Evolutionary conservation across 2,888 invertebrate genomes (phyloP).

Genomic region (Xylota segnis): DNA sequence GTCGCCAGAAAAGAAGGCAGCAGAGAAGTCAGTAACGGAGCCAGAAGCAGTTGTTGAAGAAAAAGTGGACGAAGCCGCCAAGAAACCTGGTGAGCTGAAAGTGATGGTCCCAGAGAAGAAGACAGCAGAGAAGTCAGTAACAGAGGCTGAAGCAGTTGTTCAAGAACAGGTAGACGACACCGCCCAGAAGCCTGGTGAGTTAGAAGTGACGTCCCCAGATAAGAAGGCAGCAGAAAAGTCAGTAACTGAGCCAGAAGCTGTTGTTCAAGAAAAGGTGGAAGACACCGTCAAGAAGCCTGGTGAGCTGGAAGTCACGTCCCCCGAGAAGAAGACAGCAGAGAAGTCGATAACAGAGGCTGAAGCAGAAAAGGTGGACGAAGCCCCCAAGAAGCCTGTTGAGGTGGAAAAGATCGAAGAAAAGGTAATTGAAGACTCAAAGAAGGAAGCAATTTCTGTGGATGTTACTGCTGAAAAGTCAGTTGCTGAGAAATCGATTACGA

Average conservation of each 20-base stretch:
- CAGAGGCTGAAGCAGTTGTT: conserved; percentile 2
- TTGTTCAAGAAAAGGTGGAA: background rate
- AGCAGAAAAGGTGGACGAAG: conserved; percentile 27
- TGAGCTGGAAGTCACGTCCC: too few species aligned
- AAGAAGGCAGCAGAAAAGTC: too few species aligned
- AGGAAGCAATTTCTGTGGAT: background rate
- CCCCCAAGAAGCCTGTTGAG: too few species aligned
- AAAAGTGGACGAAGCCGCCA: too few species aligned
- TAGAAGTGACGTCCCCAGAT: background rate
- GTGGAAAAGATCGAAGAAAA: conserved; percentile 43
- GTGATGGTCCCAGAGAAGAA: too few species aligned
- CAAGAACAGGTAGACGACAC: background rate
- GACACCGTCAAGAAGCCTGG: too few species aligned
- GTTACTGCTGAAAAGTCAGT: background rate
- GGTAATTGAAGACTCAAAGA: background rate
- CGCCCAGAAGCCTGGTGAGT: background rate
- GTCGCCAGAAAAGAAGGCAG: background rate
- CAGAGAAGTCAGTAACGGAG: background rate
- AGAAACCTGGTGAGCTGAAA: too few species aligned
- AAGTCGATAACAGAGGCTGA: conserved; percentile 26
- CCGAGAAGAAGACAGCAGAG: background rate
- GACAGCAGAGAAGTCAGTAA: background rate
- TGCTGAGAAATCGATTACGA: conserved; percentile 13
- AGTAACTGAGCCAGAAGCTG: background rate
- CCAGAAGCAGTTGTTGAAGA: background rate